Base-by-base conservation (phyloP, 2,797 vertebrate genomes). In the Linurgus olivaceus region DNA sequence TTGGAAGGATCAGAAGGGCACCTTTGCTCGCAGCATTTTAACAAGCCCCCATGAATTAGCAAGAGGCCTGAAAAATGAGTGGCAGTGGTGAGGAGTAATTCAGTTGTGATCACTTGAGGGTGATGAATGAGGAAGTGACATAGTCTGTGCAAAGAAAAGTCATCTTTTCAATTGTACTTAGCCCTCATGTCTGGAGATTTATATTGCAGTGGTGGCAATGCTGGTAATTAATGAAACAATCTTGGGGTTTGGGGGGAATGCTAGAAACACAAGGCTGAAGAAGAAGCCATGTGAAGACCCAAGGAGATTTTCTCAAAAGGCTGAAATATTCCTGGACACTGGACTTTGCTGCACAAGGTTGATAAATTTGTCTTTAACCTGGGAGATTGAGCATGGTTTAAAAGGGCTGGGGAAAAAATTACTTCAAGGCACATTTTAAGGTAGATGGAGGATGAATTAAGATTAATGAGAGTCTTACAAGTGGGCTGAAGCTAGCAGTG, bases 111-210 rank as follows among this genome's bases (percentile, higher is more conserved):
- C 88, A 74, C 94, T 97, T 62, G 80, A 96, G 95, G 92, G 92
- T 98, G 98, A 98, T 98, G 97, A 98, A 99, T 98, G 97, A 97
- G 96, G 96, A 97, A 94, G 91, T 97, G 97, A 97, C 98, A 97
- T 96, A 97, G 97, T 98, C 94, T 97, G 96, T 96, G 96, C 88
- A 95, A 88, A 97, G 97, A 98, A 97, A 98, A 97, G 97, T 97
- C 98, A 98, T 98, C 97, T 97, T 98, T 98, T 98, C 97, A 98
- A 98, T 98, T 98, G 98, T 97, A 96, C 94, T 98, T 96, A 96
- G 96, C 93, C 96, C 97, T 98, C 92, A 35, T 75, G 95, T 94
- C 94, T 96, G 65, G 61, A 94, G 88, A 97, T 98, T 97, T 93
- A 92, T 82, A 91, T 23, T 89, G 71, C 79, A 94, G 68, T 54